Percentiles rank a stretch among this genome's conserved stretches.
Conservation (phyloP, 2,797 vertebrate genomes). For the Hippocampus kuda region DNA sequence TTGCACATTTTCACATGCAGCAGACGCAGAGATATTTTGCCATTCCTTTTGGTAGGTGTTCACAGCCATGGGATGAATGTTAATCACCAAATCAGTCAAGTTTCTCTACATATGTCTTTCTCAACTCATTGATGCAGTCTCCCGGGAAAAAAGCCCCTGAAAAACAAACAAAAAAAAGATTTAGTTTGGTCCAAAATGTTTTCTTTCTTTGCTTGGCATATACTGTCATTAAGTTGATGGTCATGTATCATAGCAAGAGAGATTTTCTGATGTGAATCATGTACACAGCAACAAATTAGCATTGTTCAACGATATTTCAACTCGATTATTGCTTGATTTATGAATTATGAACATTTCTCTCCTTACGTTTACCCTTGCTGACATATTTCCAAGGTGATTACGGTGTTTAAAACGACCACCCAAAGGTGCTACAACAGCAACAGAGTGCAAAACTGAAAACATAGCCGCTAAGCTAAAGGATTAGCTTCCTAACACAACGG, state of each 20-base stretch:
- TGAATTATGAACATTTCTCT: no score
- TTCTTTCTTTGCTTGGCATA: background rate
- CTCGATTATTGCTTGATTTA: no score
- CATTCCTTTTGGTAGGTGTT: constrained; percentile 6
- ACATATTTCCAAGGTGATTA: no score
- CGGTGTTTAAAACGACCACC: no score
- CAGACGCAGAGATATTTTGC: constrained; percentile 11
- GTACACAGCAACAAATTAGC: no score
- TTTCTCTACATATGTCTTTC: constrained; percentile 4
- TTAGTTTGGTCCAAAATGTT: background rate
- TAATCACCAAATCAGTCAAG: constrained; percentile 15
- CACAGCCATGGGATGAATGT: constrained; percentile 11
- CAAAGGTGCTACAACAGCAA: no score
- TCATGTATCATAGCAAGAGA: background rate
- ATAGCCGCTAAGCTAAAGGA: no score
- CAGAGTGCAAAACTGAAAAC: no score
- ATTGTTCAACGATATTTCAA: no score
- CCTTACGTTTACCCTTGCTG: no score
- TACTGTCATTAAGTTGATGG: background rate
- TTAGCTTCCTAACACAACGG: no score
- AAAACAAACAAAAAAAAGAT: background rate
- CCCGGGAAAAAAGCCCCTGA: background rate
- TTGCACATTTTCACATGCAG: background rate
- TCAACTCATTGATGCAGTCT: background rate
- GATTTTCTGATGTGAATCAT: no score